A percentile compares a stretch with the other conserved stretches of the same genome.
Evolutionary conservation across 2,797 vertebrate genomes (phyloP).

Genomic region (Petrocephalus schoutedeni): DNA sequence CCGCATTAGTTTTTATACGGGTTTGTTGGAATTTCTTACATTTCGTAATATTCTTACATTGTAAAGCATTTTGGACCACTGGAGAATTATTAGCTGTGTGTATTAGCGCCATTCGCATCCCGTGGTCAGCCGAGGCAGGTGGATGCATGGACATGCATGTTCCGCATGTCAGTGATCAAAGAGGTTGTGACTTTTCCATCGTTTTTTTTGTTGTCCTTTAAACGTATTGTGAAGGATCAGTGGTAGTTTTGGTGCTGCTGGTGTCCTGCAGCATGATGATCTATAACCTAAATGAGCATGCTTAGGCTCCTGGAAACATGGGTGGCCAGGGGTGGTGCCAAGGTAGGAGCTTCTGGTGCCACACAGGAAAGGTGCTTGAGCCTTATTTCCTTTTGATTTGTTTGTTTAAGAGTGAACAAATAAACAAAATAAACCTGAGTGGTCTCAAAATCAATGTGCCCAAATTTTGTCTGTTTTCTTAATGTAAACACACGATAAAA

Average conservation of each 20-base stretch:
- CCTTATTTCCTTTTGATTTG: background rate
- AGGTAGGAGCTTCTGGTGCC: background rate
- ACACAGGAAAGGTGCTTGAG: background rate
- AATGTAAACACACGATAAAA: background rate
- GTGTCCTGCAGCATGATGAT: background rate
- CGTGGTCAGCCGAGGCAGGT: conserved; percentile 61
- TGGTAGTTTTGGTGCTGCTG: background rate
- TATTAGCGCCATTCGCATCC: conserved; percentile 68
- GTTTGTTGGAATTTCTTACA: conserved; percentile 88
- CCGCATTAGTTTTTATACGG: conserved; percentile 79
- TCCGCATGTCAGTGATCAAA: conserved; percentile 81
- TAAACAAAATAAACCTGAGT: background rate
- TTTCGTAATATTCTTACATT: conserved; percentile 86
- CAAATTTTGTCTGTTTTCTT: background rate
- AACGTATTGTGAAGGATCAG: background rate
- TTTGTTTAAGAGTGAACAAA: background rate
- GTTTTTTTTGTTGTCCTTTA: background rate
- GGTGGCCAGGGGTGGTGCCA: background rate
- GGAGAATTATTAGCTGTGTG: conserved; percentile 62
- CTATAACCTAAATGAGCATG: background rate
- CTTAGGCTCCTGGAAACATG: background rate
- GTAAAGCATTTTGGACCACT: conserved; percentile 83
- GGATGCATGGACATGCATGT: conserved; percentile 76
- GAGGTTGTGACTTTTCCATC: background rate
- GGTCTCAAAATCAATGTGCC: conserved; percentile 4